Evolutionary conservation across 2,888 invertebrate species (phyloP), one percentile per base, ranked within the genome.

Genomic region (Ennomos fuscantarius): DNA sequence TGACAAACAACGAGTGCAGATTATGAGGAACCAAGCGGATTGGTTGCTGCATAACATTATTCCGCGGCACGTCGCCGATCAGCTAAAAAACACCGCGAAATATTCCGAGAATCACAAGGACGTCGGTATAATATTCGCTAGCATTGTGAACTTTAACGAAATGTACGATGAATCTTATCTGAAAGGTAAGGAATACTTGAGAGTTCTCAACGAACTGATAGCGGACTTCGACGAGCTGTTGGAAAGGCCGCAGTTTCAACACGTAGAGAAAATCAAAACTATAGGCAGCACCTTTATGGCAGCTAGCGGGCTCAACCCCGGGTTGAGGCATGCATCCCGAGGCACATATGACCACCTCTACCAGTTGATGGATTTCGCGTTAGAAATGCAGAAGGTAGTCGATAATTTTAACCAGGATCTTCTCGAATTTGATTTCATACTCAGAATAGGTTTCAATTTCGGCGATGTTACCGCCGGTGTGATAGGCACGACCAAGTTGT

Each of bases 271-370:
- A 88, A 99, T 99, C 65, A 99, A 99, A 87, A 99, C 99, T 0
- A 99, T 99, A 62, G 98, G 98, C 6, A 97, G 97, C 66, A 98
- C 98, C 0, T 99, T 98, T 76, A 99, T 99, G 99, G 99, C 98
- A 1, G 99, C 99, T 0, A 97, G 98, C 59, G 99, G 99, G 0
- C 91, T 99, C 55, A 98, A 99, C 86, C 97, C 97, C 0, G 94
- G 94, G 58, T 93, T 95, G 70, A 93, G 97, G 3, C 93, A 94
- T 15, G 91, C 94, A 42, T 95, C 95, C 65, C 92, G 94, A 15
- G 94, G 95, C 66, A 94, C 95, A 1, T 89, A 96, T 77, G 95
- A 96, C 33, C 97, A 98, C 79, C 87, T 97, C n/a, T 95, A 95
- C 77, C 96, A 97, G 24, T 90, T 99, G 39, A 95, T 99, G 94